Evolutionary conservation across 2,113 vertebrate species (phyloP).

Genomic region (Isichthys henryi): DNA sequence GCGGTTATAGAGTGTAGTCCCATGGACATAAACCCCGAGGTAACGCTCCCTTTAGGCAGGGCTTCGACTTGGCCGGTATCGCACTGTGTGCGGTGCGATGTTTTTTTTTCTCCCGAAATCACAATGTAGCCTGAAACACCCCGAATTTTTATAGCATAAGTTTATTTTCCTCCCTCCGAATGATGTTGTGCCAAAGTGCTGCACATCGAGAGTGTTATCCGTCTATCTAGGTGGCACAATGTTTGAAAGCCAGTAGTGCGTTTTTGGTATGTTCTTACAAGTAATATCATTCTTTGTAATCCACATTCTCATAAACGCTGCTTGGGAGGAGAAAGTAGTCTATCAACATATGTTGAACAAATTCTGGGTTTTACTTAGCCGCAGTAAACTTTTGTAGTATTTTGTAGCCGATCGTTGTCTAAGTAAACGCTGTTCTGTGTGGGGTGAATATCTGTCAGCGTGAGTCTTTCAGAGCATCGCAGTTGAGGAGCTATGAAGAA

Average conservation of each 20-base stretch:
- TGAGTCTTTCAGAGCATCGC: constrained; percentile 81
- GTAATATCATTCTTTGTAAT: too few relatives aligned
- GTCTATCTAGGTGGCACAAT: too few relatives aligned
- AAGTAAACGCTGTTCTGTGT: background rate
- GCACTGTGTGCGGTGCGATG: background rate
- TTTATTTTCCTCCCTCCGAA: background rate
- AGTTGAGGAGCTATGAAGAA: constrained; percentile 62
- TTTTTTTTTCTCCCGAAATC: background rate
- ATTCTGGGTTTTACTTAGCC: background rate
- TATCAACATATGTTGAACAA: background rate
- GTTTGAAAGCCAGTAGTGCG: too few relatives aligned
- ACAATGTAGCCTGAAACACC: background rate
- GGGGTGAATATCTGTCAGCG: constrained; percentile 58
- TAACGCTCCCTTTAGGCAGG: constrained; percentile 29
- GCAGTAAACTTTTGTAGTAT: background rate
- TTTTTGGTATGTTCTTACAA: too few relatives aligned
- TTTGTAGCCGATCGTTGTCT: background rate
- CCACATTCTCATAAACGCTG: too few relatives aligned
- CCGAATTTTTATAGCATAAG: background rate
- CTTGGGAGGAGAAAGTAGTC: background rate
- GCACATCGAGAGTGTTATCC: too few relatives aligned
- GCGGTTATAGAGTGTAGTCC: constrained; percentile 78
- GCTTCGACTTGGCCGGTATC: background rate
- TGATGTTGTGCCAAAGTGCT: background rate
- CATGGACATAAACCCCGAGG: constrained; percentile 94